Evolutionary conservation across 2,113 vertebrate genomes (phyloP), one percentile per base, ranked within the genome.

Genomic region (Corythornis madagascariensis): DNA sequence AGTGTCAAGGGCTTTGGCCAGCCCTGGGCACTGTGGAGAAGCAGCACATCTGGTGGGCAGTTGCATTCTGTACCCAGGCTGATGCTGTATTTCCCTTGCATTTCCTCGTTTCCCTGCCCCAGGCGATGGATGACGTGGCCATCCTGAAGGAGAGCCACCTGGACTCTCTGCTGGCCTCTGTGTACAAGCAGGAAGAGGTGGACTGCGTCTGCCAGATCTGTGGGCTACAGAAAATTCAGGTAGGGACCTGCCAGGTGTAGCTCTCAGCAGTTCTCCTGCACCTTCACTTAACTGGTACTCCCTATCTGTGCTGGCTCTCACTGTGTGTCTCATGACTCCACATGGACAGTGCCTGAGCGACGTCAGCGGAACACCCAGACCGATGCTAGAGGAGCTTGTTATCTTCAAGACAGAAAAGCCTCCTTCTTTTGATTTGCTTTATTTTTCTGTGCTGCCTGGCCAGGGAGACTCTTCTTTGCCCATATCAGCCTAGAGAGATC

Each of bases 201-300:
- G 98, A 98, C 92, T 97, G 97, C 3, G 75, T 95, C 71, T 71
- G 99, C 20, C 96, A 97, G 81, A 97, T 99, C 45, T 98, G 97
- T 25, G 97, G 95, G 63, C 98, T 99, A 42, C 98, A 99, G 89
- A 98, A 96, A 76, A 97, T 98, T 14, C 95, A 97, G 98, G 96
- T 93, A 87, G 28, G 35, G 53, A 72, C 14, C 14, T 45, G 31
- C n/a, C 20, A 52, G 13, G n/a, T 71, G 38, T 35, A 61, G 4
- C 33, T 77, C n/a, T 86, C 42, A 0, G 0, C 2, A 2, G 1
- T 42, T 94, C 50, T 66, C 16, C 38, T 48, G 11, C 40, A 20
- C 13, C 40, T 7, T 67, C 18, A 3, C 1, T 0, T n/a, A 53
- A 7, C 69, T 66, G 50, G 8, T 57, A 18, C 8, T 65, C 38